Conservation (phyloP, 64 coral and sea anemone species). For the Stichodactyla mertensii region DNA sequence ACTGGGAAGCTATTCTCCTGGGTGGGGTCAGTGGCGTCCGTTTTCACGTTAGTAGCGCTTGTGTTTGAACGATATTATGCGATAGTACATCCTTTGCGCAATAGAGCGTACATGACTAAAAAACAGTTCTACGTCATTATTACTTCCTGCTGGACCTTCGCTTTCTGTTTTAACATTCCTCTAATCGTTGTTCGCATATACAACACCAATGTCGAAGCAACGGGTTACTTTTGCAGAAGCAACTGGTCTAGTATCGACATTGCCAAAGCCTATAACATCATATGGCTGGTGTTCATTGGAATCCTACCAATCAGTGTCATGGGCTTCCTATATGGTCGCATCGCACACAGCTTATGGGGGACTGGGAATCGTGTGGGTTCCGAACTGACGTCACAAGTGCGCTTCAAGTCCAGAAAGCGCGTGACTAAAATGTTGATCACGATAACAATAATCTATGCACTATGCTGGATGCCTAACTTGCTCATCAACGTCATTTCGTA, state of each 20-base stretch:
- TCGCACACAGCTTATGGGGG: slow-evolving; percentile 26
- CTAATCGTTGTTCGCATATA: slow-evolving; percentile 25
- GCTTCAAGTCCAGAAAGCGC: slow-evolving; percentile 26
- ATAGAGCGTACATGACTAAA: slow-evolving; percentile 7
- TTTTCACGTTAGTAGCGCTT: slow-evolving; percentile 22
- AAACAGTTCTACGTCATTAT: neutral
- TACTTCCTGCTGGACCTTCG: slow-evolving; percentile 17
- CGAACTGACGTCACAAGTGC: slow-evolving; percentile 7
- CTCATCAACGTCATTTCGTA: slow-evolving; percentile 20
- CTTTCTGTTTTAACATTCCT: slow-evolving; percentile 29
- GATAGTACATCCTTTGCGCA: slow-evolving; percentile 26
- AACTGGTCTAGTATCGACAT: slow-evolving; percentile 17
- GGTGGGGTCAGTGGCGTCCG: slow-evolving; percentile 46
- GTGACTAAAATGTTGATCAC: slow-evolving; percentile 42
- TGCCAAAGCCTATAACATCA: slow-evolving; percentile 26
- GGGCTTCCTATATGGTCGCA: slow-evolving; percentile 22
- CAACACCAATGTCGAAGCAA: neutral
- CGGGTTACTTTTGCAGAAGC: slow-evolving; percentile 32
- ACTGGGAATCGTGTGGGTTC: neutral
- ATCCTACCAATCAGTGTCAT: slow-evolving; percentile 18
- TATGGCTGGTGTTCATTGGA: slow-evolving; percentile 30
- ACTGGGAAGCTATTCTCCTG: slow-evolving; percentile 41
- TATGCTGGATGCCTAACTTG: slow-evolving; percentile 45
- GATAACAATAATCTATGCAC: slow-evolving; percentile 13
- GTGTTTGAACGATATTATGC: slow-evolving; percentile 49